Conservation (phyloP, 2,888 invertebrate species). For the Microctonus hyperodae region DNA sequence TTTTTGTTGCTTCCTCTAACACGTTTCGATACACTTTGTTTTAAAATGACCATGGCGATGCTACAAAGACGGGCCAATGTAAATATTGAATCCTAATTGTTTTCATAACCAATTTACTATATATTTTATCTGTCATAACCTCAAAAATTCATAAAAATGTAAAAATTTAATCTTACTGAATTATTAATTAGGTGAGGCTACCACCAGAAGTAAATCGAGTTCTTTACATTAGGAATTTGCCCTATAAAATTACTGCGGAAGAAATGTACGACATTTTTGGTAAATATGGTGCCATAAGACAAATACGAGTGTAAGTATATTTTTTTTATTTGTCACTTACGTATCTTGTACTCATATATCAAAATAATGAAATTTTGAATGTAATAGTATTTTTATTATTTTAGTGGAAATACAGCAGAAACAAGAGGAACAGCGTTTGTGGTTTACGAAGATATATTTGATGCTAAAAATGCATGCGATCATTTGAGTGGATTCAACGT, state of each 20-base stretch:
- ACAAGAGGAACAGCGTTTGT: slow-evolving; percentile 99
- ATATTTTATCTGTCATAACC: slow-evolving; percentile 27
- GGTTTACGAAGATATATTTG: slow-evolving; percentile 99
- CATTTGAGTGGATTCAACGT: slow-evolving; percentile 99
- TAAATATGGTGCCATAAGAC: slow-evolving; percentile 98
- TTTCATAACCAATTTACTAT: slow-evolving; percentile 1
- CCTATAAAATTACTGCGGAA: slow-evolving; percentile 99
- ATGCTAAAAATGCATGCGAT: slow-evolving; percentile 99
- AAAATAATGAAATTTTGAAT: not conserved
- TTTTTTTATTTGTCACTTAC: not conserved
- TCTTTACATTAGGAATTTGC: slow-evolving; percentile 94
- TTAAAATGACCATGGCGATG: slow-evolving; percentile 72
- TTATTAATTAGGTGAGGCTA: slow-evolving; percentile 78
- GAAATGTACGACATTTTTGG: slow-evolving; percentile 99
- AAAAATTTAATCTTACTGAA: not conserved
- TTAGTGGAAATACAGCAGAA: slow-evolving; percentile 95
- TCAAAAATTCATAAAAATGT: too few relatives aligned
- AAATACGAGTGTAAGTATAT: slow-evolving; percentile 90
- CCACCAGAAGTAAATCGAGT: slow-evolving; percentile 99
- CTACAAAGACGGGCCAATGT: slow-evolving; percentile 77
- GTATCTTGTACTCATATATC: not conserved
- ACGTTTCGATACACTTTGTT: too few relatives aligned
- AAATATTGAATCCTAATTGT: slow-evolving; percentile 62
- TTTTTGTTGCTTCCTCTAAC: too few relatives aligned
- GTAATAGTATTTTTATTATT: slow-evolving; percentile 50